Conservation (phyloP, 1,140 invertebrate genomes). For the Drosophila ambigua region DNA sequence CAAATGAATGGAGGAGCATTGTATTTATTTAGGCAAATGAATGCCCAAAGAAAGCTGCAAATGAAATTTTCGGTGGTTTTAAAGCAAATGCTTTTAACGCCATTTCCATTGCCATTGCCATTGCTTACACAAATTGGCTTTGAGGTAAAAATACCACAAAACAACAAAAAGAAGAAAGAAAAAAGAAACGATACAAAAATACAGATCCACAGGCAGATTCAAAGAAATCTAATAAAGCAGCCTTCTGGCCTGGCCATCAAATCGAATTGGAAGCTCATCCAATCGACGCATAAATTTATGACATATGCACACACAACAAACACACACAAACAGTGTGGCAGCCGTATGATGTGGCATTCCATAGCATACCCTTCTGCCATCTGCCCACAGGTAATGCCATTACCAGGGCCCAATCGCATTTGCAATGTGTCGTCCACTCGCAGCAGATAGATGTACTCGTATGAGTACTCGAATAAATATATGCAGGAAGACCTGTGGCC, state of each 20-base stretch:
- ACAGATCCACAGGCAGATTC: constrained; percentile 21
- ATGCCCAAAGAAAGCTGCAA: constrained; percentile 31
- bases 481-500: neutral
- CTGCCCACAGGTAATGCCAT: constrained; percentile 60
- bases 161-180: constrained; percentile 1
- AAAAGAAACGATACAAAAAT: constrained; percentile 16
- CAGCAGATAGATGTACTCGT: too few species aligned
- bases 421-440: constrained; percentile 14
- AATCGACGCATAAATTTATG: constrained; percentile 76
- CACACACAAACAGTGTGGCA: too few species aligned
- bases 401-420: constrained; percentile 66
- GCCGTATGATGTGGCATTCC: too few species aligned
- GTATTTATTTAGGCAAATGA: constrained; percentile 61
- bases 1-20: constrained; percentile 11
- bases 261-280: constrained; percentile 71
- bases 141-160: constrained; percentile 8
- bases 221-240: constrained; percentile 70
- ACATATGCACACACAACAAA: constrained; percentile 52
- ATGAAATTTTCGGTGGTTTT: constrained; percentile 55
- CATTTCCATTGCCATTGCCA: neutral
- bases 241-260: constrained; percentile 50
- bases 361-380: too few species aligned
- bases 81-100: constrained; percentile 23
- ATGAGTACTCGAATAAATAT: constrained; percentile 19
- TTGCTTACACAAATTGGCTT: constrained; percentile 13